Evolutionary conservation across 1,140 invertebrate genomes (phyloP).

Genomic region (Wasmannia auropunctata): DNA sequence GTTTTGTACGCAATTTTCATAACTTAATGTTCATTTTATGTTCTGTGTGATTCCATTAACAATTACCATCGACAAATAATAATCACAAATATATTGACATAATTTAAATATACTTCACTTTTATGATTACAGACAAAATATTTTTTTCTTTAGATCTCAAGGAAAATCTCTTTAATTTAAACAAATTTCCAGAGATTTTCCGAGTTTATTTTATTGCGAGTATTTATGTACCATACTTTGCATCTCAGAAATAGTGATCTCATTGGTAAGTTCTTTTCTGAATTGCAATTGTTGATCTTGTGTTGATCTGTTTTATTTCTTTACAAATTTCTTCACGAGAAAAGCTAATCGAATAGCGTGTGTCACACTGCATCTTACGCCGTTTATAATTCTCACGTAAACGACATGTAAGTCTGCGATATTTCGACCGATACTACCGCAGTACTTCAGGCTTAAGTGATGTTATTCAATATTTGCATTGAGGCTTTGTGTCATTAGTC

Average conservation of each 20-base stretch:
- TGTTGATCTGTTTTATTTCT: too few species aligned
- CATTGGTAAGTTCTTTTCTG: not conserved
- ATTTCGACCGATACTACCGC: constrained; percentile 8
- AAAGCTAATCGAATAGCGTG: not conserved
- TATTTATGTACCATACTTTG: not conserved
- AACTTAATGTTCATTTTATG: not conserved
- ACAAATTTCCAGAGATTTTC: not conserved
- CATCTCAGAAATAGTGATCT: not conserved
- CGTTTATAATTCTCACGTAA: not conserved
- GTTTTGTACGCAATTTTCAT: not conserved
- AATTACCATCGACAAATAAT: not conserved
- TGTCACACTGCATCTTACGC: not conserved
- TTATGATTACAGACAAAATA: not conserved
- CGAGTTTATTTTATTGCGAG: not conserved
- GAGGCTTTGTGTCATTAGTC: constrained; percentile 33
- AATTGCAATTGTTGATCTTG: not conserved
- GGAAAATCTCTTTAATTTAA: not conserved
- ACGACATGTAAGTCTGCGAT: not conserved
- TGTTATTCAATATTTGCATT: constrained; percentile 32
- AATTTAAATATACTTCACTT: too few species aligned
- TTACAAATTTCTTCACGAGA: not conserved
- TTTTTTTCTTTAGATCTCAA: not conserved
- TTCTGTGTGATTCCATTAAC: not conserved
- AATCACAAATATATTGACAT: not conserved
- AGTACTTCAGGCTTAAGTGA: constrained; percentile 7